Base-by-base conservation (phyloP, 2,113 vertebrate genomes). In the Lonchura striata region DNA sequence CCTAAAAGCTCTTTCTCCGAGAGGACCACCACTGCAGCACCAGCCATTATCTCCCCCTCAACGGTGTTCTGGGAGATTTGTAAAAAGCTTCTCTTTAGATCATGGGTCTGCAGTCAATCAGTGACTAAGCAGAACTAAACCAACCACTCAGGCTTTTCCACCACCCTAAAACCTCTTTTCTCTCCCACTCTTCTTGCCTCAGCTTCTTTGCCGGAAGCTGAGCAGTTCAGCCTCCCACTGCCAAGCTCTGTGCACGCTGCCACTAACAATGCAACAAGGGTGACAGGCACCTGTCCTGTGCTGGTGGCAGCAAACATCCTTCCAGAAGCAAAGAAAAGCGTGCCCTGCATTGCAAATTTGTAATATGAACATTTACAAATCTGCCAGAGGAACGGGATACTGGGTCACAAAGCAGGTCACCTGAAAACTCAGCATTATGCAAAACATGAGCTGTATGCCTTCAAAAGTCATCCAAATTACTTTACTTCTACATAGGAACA, bases 341-440 rank as follows among this genome's bases (percentile, higher is more conserved):
- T 79, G 81, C 14, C 74, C 63, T 23, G 86, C 82, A 91, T 76
- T 64, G 76, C 61, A 77, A 52, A 79, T 92, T 12, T 71, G 70
- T 78, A 24, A 56, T 53, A 59, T 0, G 11, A 93, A 72, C 82
- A 21, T 42, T 81, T 75, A 94, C 66, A 94, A 85, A 90, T 66
- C 57, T 96, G 79, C 63, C 84, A 85, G 79, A 84, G 63, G 92
- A 95, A 87, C 4, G 0, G 54, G 46, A 95, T 88, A 93, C 66
- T 70, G 82, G 96, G 96, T 97, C 95, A 96, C 92, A 94, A 94
- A 88, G 52, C 81, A 78, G 94, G 96, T 94, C 93, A 96, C 85
- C 80, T 94, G 95, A 96, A 97, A 96, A 96, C 92, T 96, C 95
- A 96, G 96, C 70, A 1, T 95, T 97, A 97, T 94, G 94, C 95